Base-by-base conservation (phyloP, 53 echinoderm and acorn worm genomes). In the Crossaster papposus region DNA sequence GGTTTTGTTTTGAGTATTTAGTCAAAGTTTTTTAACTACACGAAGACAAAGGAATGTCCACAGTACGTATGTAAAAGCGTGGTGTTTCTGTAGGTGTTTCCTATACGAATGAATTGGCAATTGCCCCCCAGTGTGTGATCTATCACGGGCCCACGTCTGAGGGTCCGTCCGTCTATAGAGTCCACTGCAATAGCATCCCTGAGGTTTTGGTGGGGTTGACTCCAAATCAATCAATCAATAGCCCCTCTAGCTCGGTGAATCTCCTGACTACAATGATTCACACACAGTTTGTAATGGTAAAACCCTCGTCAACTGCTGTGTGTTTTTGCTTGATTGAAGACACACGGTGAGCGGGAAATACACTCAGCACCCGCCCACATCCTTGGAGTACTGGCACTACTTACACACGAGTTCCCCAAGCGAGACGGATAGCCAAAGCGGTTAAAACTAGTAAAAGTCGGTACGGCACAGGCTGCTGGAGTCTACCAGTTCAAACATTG, bases 351-450 rank as follows among this genome's bases (percentile, higher is more conserved):
- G 51, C 12, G 30, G 30, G 79, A 79, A 79, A 51, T 54, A 18
- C 53, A 51, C 53, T 79, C 79, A 54, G 54, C 51, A 54, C 2
- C 81, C 81, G 62, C 81, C 81, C 34, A 63, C 63, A 55, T 81
- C 81, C 80, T 38, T 30, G 30, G 15, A 15, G 17, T 18, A 30
- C 31, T 81, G 54, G 22, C 30, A 79, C 9, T 54, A 36, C 20
- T 55, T 20, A 62, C 20, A 81, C 18, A 32, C 22, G 31, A 2
- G 18, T 62, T 35, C 81, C 54, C 0, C 63, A 34, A 9, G 31
- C 9, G 34, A 23, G 34, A 18, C 17, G 13, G 36, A 58, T 58
- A 58, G 17, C 58, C 0, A 44, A 44, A 44, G 44, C 1, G 9
- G 44, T 0, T 44, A 5, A 44, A 44, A 44, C n/a, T n/a, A n/a